These are phyloP conservation scores for Lophius piscatorius DNA, from an alignment of 2,113 vertebrate genomes.

Conservation along the genomic window DNA sequence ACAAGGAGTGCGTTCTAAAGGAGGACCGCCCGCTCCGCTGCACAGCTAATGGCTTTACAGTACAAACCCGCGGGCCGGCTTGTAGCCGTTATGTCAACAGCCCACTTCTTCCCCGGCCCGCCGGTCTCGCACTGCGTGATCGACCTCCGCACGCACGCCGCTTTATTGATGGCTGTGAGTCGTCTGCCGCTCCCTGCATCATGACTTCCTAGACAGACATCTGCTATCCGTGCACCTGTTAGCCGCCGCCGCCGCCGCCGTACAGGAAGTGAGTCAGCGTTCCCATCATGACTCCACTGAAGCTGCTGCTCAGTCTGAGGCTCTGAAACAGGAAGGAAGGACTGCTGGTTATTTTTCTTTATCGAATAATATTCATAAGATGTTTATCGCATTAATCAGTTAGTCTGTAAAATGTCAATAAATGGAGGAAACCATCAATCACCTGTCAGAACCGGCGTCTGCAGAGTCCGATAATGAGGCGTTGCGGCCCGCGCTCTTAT, in stretches of 20 bases:
- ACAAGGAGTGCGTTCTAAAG: constrained; percentile 41
- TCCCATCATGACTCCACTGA: too few relatives aligned
- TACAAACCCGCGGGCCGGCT: constrained; percentile 36
- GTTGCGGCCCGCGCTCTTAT: background rate
- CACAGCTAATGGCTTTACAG: constrained; percentile 53
- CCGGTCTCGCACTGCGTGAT: constrained; percentile 35
- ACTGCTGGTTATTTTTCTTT: too few relatives aligned
- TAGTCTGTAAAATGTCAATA: background rate
- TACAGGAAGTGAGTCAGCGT: constrained; percentile 57
- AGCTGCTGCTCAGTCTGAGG: too few relatives aligned
- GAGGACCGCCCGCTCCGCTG: constrained; percentile 40
- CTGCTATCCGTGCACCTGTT: constrained; percentile 59
- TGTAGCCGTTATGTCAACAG: constrained; percentile 51
- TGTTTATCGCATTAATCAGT: too few relatives aligned
- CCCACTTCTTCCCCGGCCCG: constrained; percentile 38
- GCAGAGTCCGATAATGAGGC: too few relatives aligned
- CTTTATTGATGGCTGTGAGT: constrained; percentile 48
- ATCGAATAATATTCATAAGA: too few relatives aligned
- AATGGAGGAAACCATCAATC: background rate
- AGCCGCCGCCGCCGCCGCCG: constrained; percentile 28
- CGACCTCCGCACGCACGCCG: constrained; percentile 49
- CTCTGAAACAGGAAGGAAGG: too few relatives aligned
- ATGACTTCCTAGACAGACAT: constrained; percentile 53
- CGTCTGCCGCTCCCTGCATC: constrained; percentile 29
- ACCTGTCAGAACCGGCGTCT: too few relatives aligned